Evolutionary conservation across 2,888 invertebrate genomes (phyloP).

Genomic region (Luperina nickerlii): DNA sequence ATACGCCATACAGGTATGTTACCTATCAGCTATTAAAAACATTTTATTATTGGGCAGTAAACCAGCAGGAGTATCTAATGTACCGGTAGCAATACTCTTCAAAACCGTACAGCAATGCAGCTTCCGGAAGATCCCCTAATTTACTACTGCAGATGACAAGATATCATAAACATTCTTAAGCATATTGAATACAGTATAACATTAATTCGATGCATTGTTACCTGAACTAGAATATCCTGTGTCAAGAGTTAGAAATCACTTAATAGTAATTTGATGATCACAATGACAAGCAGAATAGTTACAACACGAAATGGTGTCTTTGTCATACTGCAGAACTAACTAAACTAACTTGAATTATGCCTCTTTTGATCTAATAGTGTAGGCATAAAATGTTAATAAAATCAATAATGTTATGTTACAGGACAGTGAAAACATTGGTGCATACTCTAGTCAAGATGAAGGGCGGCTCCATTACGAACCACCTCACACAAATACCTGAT

Average conservation of each 20-base stretch:
- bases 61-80: not conserved
- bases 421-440: conserved; percentile 98
- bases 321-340: not conserved
- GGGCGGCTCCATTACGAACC: conserved; percentile 94
- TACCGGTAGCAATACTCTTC: not conserved
- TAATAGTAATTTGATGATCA: not conserved
- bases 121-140: not conserved
- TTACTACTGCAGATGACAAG: not conserved
- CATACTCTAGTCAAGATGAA: conserved; percentile 97
- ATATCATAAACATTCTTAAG: not conserved
- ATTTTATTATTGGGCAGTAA: not conserved
- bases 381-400: not conserved
- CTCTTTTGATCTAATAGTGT: not conserved
- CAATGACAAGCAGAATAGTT: not conserved
- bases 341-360: not conserved
- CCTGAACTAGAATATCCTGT: too few species aligned
- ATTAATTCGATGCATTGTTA: not conserved
- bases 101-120: not conserved
- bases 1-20: conserved; percentile 94
- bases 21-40: not conserved
- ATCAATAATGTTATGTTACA: conserved; percentile 72
- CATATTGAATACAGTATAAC: not conserved
- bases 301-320: too few species aligned
- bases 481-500: conserved; percentile 94
- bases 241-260: not conserved